A percentile compares a stretch with the other conserved stretches of the same genome.
phyloP scores from a whole-genome alignment of 2,797 vertebrate species.

The Aselliscus stoliczkanus region DNA sequence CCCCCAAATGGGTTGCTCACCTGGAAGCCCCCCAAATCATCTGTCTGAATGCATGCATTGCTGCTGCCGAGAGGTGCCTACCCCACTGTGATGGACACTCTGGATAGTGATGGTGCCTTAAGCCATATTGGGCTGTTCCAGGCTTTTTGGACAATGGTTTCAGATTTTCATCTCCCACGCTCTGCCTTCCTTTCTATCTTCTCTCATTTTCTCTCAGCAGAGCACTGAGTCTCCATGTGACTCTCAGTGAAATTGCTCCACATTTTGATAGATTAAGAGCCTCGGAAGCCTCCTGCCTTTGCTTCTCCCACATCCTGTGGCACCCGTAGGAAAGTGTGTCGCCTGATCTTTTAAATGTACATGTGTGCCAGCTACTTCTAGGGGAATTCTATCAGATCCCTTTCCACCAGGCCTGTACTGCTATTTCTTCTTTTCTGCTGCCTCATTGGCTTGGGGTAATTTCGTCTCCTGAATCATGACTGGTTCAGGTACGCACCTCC shows the following conservation, averaged over 20 bases:
- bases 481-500: background rate
- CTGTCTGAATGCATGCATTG: background rate
- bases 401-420: background rate
- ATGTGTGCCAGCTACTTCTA: background rate
- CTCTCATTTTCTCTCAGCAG: background rate
- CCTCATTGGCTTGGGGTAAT: background rate
- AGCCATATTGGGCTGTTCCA: background rate
- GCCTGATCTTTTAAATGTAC: background rate
- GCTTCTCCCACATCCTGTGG: background rate
- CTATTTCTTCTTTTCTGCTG: background rate
- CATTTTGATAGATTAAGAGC: background rate
- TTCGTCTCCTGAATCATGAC: slow-evolving; percentile 6
- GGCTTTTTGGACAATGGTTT: background rate
- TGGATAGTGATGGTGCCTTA: background rate
- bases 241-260: background rate
- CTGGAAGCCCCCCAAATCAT: background rate
- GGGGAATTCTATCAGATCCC: background rate
- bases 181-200: background rate
- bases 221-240: background rate
- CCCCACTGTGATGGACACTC: background rate
- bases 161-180: background rate
- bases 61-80: background rate
- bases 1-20: background rate
- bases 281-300: background rate
- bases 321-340: background rate